Percentiles rank a stretch among this genome's conserved stretches.
Conservation (phyloP, 2,888 invertebrate species). For the Spodoptera picta region DNA sequence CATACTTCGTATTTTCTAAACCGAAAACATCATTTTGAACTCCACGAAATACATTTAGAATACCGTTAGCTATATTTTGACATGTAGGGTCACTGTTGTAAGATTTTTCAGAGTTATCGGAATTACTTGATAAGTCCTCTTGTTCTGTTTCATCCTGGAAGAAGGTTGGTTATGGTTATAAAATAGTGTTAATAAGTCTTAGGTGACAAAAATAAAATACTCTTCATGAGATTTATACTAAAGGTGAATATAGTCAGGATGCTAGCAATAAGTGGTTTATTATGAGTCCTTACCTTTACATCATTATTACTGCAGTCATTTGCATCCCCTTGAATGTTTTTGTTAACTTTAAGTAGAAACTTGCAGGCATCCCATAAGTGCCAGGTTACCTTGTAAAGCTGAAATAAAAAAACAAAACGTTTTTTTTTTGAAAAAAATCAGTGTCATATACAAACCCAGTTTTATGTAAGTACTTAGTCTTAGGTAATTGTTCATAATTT, state of each 20-base stretch:
- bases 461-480: background rate
- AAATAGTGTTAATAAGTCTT: too few species aligned
- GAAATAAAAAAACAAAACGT: conserved; percentile 49
- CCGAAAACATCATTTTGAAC: conserved; percentile 77
- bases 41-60: conserved; percentile 72
- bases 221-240: background rate
- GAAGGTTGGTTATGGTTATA: too few species aligned
- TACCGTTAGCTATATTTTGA: conserved; percentile 69
- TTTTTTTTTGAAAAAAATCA: background rate
- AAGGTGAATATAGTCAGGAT: background rate
- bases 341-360: conserved; percentile 76
- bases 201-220: too few species aligned
- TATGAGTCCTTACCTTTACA: conserved; percentile 51
- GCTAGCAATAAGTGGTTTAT: background rate
- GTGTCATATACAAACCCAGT: background rate
- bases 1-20: conserved; percentile 70
- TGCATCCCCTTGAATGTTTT: conserved; percentile 49
- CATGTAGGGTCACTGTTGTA: conserved; percentile 63
- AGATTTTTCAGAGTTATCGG: conserved; percentile 53
- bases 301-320: conserved; percentile 40
- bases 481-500: too few species aligned
- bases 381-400: conserved; percentile 83
- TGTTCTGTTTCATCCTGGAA: conserved; percentile 58
- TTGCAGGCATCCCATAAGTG: conserved; percentile 82
- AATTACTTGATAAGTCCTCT: conserved; percentile 59